Percentiles rank a stretch among this genome's conserved stretches.
Evolutionary conservation across 2,797 vertebrate genomes (phyloP).

Genomic region (Eremophila alpestris): DNA sequence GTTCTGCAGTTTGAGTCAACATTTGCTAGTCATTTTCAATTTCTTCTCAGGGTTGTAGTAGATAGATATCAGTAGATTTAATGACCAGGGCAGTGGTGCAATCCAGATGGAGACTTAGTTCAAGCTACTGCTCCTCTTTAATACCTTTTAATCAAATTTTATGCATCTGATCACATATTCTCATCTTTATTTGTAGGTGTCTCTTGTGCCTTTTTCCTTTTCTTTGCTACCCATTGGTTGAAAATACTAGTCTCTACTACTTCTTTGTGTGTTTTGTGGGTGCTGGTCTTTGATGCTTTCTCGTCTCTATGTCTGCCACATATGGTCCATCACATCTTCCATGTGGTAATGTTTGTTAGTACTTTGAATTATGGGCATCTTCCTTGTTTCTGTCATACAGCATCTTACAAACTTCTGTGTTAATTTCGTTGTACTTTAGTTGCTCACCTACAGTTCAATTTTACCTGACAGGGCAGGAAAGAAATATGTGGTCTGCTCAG

Average conservation of each 20-base stretch:
- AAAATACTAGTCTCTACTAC: neutral
- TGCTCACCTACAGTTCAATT: neutral
- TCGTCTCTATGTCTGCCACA: neutral
- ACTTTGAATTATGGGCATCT: neutral
- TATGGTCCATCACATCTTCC: neutral
- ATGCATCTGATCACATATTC: neutral
- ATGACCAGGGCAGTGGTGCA: neutral
- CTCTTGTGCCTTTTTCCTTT: neutral
- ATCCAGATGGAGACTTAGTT: neutral
- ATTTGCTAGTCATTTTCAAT: neutral
- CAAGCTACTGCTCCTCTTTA: neutral
- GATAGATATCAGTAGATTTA: neutral
- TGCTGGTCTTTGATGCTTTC: neutral
- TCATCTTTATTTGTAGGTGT: neutral
- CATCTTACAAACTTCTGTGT: neutral
- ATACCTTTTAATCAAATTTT: neutral
- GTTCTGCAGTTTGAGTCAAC: neutral
- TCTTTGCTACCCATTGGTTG: neutral
- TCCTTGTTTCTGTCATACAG: neutral
- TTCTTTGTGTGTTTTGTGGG: neutral
- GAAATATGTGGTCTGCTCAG: neutral
- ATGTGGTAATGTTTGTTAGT: neutral
- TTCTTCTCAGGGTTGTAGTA: neutral
- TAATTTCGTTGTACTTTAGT: neutral
- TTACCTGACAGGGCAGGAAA: neutral